Percentiles rank a stretch among this genome's conserved stretches.
Conservation (phyloP, 2,797 vertebrate genomes). For the Numenius phaeopus region DNA sequence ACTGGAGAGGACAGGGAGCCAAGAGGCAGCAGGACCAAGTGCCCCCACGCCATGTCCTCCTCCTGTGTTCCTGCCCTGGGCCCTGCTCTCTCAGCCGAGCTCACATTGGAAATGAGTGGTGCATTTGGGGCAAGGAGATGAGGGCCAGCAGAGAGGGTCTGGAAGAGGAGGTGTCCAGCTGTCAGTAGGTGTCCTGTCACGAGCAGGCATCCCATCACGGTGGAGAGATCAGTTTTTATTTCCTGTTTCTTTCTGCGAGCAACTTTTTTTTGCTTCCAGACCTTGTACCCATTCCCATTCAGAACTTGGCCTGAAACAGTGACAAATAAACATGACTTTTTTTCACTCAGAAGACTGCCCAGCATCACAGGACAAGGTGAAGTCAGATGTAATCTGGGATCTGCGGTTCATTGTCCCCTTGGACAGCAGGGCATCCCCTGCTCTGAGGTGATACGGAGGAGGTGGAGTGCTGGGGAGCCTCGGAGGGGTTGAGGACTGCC, state of each 20-base stretch:
- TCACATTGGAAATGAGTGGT: rapidly evolving
- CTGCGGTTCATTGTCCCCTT: not conserved
- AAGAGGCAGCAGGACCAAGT: rapidly evolving
- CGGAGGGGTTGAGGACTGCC: rapidly evolving
- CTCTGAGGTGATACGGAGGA: rapidly evolving
- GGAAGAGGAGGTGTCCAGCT: not conserved
- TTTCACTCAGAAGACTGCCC: not conserved
- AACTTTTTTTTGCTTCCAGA: not conserved
- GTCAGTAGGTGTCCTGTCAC: not conserved
- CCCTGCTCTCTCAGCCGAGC: rapidly evolving
- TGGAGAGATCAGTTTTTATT: not conserved
- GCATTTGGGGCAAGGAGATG: not conserved
- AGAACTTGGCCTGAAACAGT: not conserved
- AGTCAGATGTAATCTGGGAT: not conserved
- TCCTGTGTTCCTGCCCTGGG: not conserved
- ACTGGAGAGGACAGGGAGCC: not conserved
- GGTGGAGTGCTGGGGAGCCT: not conserved
- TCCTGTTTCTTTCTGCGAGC: not conserved
- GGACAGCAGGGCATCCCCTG: not conserved
- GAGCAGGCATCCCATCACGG: rapidly evolving
- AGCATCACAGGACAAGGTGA: not conserved
- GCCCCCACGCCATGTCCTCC: rapidly evolving
- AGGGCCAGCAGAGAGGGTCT: not conserved
- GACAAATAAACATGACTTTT: not conserved
- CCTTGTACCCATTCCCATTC: not conserved